Percentiles rank a stretch among this genome's conserved stretches.
phyloP scores from a whole-genome alignment of 2,888 invertebrate species.

The Mimumesa dahlbomi region DNA sequence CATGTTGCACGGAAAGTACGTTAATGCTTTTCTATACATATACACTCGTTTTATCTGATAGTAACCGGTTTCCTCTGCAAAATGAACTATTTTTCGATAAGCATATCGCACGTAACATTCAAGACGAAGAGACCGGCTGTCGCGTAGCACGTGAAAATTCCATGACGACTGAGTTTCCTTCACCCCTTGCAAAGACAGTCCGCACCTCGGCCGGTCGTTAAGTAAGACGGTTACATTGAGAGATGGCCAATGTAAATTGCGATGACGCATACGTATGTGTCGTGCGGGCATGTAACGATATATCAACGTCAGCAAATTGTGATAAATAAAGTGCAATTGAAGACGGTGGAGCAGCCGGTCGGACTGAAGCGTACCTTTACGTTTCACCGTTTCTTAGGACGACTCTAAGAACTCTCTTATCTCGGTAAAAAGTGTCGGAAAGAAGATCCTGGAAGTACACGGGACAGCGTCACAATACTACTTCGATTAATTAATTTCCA shows the following conservation, averaged over 20 bases:
- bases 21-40: constrained; percentile 44
- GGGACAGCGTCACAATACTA: constrained; percentile 43
- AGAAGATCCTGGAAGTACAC: constrained; percentile 8
- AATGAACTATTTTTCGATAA: constrained; percentile 60
- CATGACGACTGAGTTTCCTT: constrained; percentile 48
- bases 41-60: constrained; percentile 37
- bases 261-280: constrained; percentile 74
- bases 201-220: constrained; percentile 68
- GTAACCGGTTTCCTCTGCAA: constrained; percentile 54
- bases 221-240: constrained; percentile 78
- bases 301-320: constrained; percentile 78
- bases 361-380: constrained; percentile 65
- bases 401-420: constrained; percentile 58
- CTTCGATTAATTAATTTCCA: constrained; percentile 43
- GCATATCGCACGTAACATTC: constrained; percentile 51
- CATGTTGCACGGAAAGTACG: constrained; percentile 36
- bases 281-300: constrained; percentile 73
- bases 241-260: constrained; percentile 78
- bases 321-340: constrained; percentile 79
- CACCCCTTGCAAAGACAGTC: constrained; percentile 34
- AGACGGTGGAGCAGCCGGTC: constrained; percentile 51
- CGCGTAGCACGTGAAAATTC: constrained; percentile 56
- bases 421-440: constrained; percentile 19
- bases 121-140: constrained; percentile 36
- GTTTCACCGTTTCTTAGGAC: constrained; percentile 40